Percentiles rank a stretch among this genome's conserved stretches.
Conservation (phyloP, 1,140 invertebrate species). For the Diachasma alloeum region DNA sequence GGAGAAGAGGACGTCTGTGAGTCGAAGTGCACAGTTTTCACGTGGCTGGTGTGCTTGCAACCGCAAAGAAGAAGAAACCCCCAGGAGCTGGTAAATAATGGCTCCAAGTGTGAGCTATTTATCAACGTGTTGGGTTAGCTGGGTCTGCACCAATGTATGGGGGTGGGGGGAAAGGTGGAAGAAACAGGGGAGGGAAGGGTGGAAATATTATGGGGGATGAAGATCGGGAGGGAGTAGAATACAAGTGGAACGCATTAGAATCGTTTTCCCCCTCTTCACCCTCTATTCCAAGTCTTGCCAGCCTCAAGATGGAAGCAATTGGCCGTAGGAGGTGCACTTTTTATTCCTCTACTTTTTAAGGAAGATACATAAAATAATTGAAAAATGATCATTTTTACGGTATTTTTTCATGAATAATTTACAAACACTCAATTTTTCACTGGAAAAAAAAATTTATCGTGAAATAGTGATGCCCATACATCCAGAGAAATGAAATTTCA, state of each 20-base stretch:
- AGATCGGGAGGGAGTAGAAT: background rate
- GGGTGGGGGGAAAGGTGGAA: background rate
- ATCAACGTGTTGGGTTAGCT: constrained; percentile 13
- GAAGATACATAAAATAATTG: too few species aligned
- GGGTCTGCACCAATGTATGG: background rate
- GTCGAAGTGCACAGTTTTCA: constrained; percentile 9
- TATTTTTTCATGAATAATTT: too few species aligned
- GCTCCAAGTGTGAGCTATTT: constrained; percentile 23
- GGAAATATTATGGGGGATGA: background rate
- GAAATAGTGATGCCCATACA: too few species aligned
- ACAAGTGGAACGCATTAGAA: background rate
- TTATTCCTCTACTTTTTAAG: too few species aligned
- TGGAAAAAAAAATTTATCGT: too few species aligned
- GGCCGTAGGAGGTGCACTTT: too few species aligned
- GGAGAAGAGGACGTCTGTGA: background rate
- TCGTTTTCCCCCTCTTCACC: background rate
- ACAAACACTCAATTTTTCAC: too few species aligned
- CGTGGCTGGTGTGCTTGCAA: constrained; percentile 1
- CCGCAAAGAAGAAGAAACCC: constrained; percentile 7
- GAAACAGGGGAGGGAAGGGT: background rate
- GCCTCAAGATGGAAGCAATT: background rate
- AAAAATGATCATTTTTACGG: too few species aligned
- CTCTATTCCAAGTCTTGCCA: background rate
- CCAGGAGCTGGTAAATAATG: constrained; percentile 22
- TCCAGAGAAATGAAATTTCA: too few species aligned